Evolutionary conservation across 2,113 vertebrate genomes (phyloP), one percentile per base, ranked within the genome.

Genomic region (Willisornis vidua): DNA sequence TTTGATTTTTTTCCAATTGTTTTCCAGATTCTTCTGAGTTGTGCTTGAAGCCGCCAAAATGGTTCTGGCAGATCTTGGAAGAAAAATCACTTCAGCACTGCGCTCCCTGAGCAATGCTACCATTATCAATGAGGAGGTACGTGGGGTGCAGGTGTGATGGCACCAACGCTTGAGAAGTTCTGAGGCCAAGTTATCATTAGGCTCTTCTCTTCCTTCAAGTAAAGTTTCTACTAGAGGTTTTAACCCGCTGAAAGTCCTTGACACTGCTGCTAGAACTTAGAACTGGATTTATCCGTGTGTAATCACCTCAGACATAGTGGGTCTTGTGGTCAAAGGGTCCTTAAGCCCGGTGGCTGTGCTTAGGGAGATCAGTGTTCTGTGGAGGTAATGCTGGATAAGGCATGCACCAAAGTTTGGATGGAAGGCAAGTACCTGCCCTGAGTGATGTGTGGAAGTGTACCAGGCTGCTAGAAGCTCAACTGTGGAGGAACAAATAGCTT

Each of bases 71-170:
- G 99, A 99, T 95, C 98, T 99, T 89, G 99, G 99, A 94, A 98
- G 99, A 96, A 99, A 99, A 98, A 99, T 99, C 97, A 99, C 99
- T 77, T 99, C 99, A 66, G 99, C 99, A 41, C 98, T 99, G 97
- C 99, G 99, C 97, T 99, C 99, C 0, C 97, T 99, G 98, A 99
- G 99, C 98, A 99, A 99, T 93, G 99, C 99, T 96, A 99, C 99
- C 1, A 99, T 99, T 96, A 99, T 99, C 98, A 99, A 99, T 92
- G 99, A 99, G 89, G 99, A 99, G 99, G 99, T 99, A 96, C 29
- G 92, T 92, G 46, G 57, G n/a, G 8, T 25, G 41, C 17, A 2
- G 46, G 6, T 39, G 14, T 22, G 18, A 16, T 48, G 35, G 6
- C 43, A 26, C 20, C 62, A 26, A 43, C 11, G 1, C 19, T 46